Base-by-base conservation (phyloP, 2,797 vertebrate genomes). In the Vespertilio murinus region DNA sequence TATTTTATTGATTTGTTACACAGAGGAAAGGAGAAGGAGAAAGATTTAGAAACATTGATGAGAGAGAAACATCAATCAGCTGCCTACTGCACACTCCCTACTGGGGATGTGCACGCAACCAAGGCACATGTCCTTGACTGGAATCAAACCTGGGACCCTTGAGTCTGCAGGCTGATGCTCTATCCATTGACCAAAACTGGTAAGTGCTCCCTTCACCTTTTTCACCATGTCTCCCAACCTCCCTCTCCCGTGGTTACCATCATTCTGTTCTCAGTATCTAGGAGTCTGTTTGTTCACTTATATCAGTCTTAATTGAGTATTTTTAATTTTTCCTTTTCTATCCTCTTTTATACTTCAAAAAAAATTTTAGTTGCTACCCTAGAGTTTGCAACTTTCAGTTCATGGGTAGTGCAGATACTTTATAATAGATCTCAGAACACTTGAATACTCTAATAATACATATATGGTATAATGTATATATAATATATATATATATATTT, bases 321-420 rank as follows among this genome's bases (percentile, higher is more conserved):
- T 78, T 95, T 71, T 35, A 33, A 23, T n/a, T 95, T 83, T 61
- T 14, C 65, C 12, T 79, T 74, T 71, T 84, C 33, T 83, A 59
- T 18, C 13, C 20, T 88, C 3, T 87, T 30, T 91, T 85, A 86
- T 49, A 2, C 22, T 64, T 18, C n/a, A 71, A 91, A 49, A 71
- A 20, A 2, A 5, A 13, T 20, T 47, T 73, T 54, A 74, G 69
- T 45, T 65, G 9, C n/a, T 88, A 17, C 45, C 3, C 18, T 74
- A 74, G 30, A 35, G 12, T 81, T 85, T 93, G 69, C 18, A 54
- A 64, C 33, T 88, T 80, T 45, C 67, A 74, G 12, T 81, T 45
- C 23, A 65, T 38, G 23, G 49, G 30, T 9, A 81, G 13, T 65
- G 18, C 23, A 79, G 33, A 30, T 52, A 42, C 20, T 22, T 42